Base-by-base conservation (phyloP, 2,888 invertebrate genomes). In the Aricia artaxerxes region DNA sequence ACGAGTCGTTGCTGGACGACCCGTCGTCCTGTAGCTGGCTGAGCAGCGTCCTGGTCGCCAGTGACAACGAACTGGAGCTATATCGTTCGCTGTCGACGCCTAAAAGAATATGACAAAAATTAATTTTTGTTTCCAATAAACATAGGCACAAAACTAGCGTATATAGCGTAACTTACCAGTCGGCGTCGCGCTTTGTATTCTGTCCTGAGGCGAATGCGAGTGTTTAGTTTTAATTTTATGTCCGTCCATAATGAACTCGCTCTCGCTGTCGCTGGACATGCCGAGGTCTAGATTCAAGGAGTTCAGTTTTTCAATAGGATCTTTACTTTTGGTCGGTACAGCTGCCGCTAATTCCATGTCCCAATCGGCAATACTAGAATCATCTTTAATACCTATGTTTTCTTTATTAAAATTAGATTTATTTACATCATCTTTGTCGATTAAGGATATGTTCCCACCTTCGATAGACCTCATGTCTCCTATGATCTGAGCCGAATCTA, bases 261-360 rank as follows among this genome's bases (percentile, higher is more conserved):
- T 88, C 79, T 95, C 95, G 83, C 94, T 94, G 80, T 94, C 95
- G 83, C 94, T 95, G 24, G 95, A 95, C 93, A 94, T 94, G 76
- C 94, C 95, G 79, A 95, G 85, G 82, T 94, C 95, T 79, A 95
- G 82, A 81, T 94, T 93, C 83, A 94, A 85, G 13, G 94, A 94
- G 84, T 94, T 94, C 78, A 94, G 84, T 83, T 94, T 94, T 79
- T 93, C 92, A 75, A 93, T 93, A 61, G 91, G 90, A 77, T 91
- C 91, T 83, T 94, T 94, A 31, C 89, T 90, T 81, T 93, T 94
- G 53, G 89, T 87, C n/a, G 91, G 85, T 31, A 90, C 95, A 60
- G 95, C 31, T 31, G 57, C 94, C 81, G 95, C 96, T 73, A 96
- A 86, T 84, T 96, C 96, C 91, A 95, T 95, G 86, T 96, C 96